These are phyloP conservation scores for Paramormyrops kingsleyae DNA, from an alignment of 2,113 vertebrate genomes.

Conservation along the genomic window DNA sequence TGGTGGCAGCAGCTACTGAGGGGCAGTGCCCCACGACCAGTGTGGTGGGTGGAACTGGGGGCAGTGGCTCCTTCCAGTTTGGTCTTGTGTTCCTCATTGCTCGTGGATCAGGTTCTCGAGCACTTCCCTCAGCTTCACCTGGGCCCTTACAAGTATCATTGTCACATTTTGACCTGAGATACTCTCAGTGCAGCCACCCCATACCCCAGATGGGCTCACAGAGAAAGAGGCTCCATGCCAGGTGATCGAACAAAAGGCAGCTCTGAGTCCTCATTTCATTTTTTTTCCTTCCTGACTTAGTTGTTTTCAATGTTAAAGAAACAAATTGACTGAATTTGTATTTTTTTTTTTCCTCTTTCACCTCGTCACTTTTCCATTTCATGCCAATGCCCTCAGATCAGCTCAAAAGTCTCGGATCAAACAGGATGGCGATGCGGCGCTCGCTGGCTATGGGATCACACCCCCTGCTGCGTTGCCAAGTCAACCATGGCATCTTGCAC, in stretches of 20 bases:
- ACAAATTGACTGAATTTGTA: slow-evolving; percentile 60
- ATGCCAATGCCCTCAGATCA: neutral
- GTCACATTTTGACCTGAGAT: neutral
- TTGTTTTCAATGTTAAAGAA: slow-evolving; percentile 44
- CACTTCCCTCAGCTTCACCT: neutral
- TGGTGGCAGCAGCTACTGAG: slow-evolving; percentile 35
- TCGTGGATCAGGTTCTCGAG: neutral
- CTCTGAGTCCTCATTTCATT: slow-evolving; percentile 50
- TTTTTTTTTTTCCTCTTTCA: slow-evolving; percentile 39
- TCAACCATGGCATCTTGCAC: neutral
- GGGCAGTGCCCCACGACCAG: neutral
- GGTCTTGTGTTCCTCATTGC: neutral
- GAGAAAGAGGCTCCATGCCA: slow-evolving; percentile 49
- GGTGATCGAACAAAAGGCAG: slow-evolving; percentile 66
- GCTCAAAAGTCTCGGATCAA: neutral
- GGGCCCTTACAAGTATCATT: neutral
- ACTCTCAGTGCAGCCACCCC: neutral
- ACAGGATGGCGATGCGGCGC: neutral
- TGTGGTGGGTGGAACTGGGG: neutral
- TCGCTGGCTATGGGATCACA: neutral
- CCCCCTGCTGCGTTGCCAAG: neutral
- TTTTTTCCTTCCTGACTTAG: slow-evolving; percentile 33
- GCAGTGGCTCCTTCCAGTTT: neutral
- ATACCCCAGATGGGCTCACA: neutral
- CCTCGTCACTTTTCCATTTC: slow-evolving; percentile 38